These are phyloP conservation scores for Orientallactaga sibirica DNA, from an alignment of 2,797 vertebrate genomes.

Conservation along the genomic window DNA sequence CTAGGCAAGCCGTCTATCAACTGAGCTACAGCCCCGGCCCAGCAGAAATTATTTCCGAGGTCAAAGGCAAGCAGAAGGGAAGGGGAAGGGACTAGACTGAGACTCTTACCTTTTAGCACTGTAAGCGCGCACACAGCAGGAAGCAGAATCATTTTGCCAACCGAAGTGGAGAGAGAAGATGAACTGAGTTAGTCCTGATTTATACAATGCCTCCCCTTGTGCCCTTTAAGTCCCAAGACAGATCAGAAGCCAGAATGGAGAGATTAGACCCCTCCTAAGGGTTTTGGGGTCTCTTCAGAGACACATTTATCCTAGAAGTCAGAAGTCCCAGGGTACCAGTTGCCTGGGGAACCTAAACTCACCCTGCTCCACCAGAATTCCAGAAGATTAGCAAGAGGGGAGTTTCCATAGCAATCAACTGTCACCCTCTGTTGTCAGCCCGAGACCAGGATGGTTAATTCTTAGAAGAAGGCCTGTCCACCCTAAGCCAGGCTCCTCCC, in stretches of 20 bases:
- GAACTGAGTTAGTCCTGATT: background rate
- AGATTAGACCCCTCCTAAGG: background rate
- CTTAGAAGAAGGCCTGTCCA: background rate
- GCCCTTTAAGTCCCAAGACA: background rate
- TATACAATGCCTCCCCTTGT: background rate
- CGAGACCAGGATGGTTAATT: background rate
- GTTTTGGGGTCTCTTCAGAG: background rate
- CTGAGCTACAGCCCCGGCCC: too few species aligned
- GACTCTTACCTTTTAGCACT: constrained; percentile 74
- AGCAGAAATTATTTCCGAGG: background rate
- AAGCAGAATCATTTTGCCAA: background rate
- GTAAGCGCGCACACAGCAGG: background rate
- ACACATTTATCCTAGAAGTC: background rate
- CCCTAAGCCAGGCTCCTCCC: background rate
- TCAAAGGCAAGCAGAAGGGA: background rate
- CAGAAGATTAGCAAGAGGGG: background rate
- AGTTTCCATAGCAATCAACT: background rate
- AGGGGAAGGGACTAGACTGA: background rate
- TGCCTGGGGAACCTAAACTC: background rate
- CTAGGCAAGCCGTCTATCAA: too few species aligned
- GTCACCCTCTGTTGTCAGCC: background rate
- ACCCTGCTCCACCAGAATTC: background rate
- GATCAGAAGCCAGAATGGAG: background rate
- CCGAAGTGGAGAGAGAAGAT: background rate
- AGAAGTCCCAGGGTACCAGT: background rate